Conservation (phyloP, 2,888 invertebrate species). For the Monochamus alternatus region DNA sequence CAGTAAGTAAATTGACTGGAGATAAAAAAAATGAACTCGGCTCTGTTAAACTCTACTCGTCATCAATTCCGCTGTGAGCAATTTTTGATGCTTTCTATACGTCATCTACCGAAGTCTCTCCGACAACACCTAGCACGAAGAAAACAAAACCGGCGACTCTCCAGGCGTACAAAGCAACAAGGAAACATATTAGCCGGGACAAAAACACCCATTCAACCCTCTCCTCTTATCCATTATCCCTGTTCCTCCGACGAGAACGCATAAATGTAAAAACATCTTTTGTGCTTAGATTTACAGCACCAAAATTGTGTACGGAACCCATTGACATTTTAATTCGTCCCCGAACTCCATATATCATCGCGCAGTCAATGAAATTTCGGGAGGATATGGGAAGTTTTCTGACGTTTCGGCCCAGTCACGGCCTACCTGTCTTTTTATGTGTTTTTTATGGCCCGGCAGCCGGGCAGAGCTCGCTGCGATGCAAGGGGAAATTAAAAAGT, state of each 20-base stretch:
- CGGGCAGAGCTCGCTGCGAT: not conserved
- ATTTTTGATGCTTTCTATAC: too few species aligned
- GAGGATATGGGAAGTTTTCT: constrained; percentile 44
- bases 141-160: not conserved
- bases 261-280: constrained; percentile 55
- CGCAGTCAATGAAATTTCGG: constrained; percentile 45
- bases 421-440: constrained; percentile 49
- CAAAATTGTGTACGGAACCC: constrained; percentile 57
- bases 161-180: constrained; percentile 18
- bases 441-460: constrained; percentile 25
- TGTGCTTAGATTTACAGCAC: constrained; percentile 58
- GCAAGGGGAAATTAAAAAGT: too few species aligned
- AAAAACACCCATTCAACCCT: constrained; percentile 22
- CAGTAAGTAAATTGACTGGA: too few species aligned
- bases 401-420: constrained; percentile 42
- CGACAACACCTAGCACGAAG: not conserved
- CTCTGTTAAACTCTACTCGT: too few species aligned
- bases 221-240: constrained; percentile 6
- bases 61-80: too few species aligned
- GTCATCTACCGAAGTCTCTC: not conserved
- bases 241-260: constrained; percentile 46
- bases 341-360: constrained; percentile 50
- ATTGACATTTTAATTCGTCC: constrained; percentile 61
- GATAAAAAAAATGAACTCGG: too few species aligned
- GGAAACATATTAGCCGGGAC: constrained; percentile 15